These are phyloP conservation scores for Limosa lapponica DNA, from an alignment of 2,797 vertebrate genomes.

Conservation along the genomic window DNA sequence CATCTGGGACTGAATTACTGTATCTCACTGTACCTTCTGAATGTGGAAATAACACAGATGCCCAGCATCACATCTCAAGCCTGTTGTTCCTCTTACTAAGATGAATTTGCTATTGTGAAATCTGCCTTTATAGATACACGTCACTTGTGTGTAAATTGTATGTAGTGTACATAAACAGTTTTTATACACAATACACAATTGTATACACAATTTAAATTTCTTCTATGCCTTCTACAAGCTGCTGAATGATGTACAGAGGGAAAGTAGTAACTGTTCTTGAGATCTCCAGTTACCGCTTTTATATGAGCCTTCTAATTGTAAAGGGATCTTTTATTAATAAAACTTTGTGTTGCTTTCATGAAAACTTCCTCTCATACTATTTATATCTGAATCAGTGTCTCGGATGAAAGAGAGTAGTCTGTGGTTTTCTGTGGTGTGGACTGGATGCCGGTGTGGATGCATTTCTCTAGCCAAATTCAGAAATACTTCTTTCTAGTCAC, in stretches of 20 bases:
- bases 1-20: neutral
- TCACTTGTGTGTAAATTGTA: neutral
- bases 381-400: neutral
- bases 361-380: neutral
- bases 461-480: neutral
- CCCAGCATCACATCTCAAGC: neutral
- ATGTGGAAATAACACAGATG: neutral
- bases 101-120: neutral
- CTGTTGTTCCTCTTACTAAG: neutral
- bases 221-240: neutral
- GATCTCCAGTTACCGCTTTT: neutral
- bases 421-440: neutral
- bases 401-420: neutral
- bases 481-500: neutral
- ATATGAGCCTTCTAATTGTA: neutral
- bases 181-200: neutral
- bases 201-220: neutral
- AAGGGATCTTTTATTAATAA: neutral
- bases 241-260: neutral
- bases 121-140: neutral
- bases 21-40: neutral
- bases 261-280: neutral
- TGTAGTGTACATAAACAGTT: neutral
- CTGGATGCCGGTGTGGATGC: neutral
- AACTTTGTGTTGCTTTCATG: neutral